These are phyloP conservation scores for Pangasius macronema DNA, from an alignment of 2,797 vertebrate species.

Conservation along the genomic window DNA sequence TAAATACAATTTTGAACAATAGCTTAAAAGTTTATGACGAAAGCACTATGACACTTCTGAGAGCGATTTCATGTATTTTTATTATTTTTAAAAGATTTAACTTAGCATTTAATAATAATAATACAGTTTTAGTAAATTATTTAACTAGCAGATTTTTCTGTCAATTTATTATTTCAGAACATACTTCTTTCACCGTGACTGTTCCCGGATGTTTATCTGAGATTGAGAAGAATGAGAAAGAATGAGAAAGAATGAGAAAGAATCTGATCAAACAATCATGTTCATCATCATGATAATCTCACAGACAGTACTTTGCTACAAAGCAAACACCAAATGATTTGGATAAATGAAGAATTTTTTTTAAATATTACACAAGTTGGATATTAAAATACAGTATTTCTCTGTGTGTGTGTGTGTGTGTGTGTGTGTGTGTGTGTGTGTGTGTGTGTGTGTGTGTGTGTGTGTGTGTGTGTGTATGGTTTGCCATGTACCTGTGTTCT, in stretches of 20 bases:
- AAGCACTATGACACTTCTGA: neutral
- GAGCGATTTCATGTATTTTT: neutral
- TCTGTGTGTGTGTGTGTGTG: neutral
- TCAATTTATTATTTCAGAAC: neutral
- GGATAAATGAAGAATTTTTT: neutral
- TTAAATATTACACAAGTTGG: neutral
- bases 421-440: no score
- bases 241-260: neutral
- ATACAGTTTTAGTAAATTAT: neutral
- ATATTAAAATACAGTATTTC: neutral
- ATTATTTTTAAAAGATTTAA: neutral
- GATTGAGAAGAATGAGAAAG: slow-evolving; percentile 27
- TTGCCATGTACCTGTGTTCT: slow-evolving; percentile 70
- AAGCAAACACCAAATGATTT: neutral
- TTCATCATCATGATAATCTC: neutral
- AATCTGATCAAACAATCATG: slow-evolving; percentile 2
- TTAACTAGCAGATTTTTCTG: neutral
- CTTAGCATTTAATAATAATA: no score
- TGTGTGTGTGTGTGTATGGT: neutral
- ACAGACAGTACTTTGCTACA: neutral
- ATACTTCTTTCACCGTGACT: slow-evolving; percentile 53
- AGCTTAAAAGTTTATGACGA: neutral
- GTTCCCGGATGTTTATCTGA: slow-evolving; percentile 50
- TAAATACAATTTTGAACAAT: neutral
- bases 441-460: slow-evolving; percentile 13